A percentile compares a stretch with the other conserved stretches of the same genome.
phyloP scores from a whole-genome alignment of 2,888 invertebrate species.

The Hofmannophila pseudospretella region DNA sequence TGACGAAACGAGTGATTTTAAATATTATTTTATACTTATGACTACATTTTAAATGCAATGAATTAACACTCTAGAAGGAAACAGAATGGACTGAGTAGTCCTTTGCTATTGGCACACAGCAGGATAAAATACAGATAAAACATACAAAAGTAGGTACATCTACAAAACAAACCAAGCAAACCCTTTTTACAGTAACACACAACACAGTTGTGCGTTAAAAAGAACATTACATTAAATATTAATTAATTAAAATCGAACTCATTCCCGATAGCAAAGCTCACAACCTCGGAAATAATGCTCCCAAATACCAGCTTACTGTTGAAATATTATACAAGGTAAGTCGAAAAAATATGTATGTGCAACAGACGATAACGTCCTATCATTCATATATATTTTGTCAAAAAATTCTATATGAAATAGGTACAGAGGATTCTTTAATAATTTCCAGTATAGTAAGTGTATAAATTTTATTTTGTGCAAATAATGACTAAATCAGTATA shows the following conservation, averaged over 20 bases:
- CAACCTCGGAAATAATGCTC: slow-evolving; percentile 78
- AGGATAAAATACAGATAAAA: slow-evolving; percentile 53
- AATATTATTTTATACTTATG: slow-evolving; percentile 50
- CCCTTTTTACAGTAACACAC: slow-evolving; percentile 66
- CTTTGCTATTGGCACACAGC: slow-evolving; percentile 71
- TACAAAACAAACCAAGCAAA: slow-evolving; percentile 70
- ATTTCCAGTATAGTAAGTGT: slow-evolving; percentile 1
- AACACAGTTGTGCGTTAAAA: slow-evolving; percentile 69
- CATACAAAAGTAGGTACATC: slow-evolving; percentile 64
- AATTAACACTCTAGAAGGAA: slow-evolving; percentile 45
- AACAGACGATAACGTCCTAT: slow-evolving; percentile 4
- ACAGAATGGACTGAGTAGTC: slow-evolving; percentile 37
- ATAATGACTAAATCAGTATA: slow-evolving; percentile 24
- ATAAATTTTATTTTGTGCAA: slow-evolving; percentile 40
- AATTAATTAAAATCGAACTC: slow-evolving; percentile 64
- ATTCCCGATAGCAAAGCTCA: slow-evolving; percentile 74
- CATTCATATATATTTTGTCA: slow-evolving; percentile 6
- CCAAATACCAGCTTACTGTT: slow-evolving; percentile 74
- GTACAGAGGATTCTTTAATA: not conserved
- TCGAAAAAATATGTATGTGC: slow-evolving; percentile 30
- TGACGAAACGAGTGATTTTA: slow-evolving; percentile 45
- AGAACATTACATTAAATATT: slow-evolving; percentile 49
- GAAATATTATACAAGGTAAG: slow-evolving; percentile 53
- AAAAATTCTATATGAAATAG: slow-evolving; percentile 4
- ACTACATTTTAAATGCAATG: slow-evolving; percentile 68